Base-by-base conservation (phyloP, 2,888 invertebrate species). In the Diaprepes abbreviatus region DNA sequence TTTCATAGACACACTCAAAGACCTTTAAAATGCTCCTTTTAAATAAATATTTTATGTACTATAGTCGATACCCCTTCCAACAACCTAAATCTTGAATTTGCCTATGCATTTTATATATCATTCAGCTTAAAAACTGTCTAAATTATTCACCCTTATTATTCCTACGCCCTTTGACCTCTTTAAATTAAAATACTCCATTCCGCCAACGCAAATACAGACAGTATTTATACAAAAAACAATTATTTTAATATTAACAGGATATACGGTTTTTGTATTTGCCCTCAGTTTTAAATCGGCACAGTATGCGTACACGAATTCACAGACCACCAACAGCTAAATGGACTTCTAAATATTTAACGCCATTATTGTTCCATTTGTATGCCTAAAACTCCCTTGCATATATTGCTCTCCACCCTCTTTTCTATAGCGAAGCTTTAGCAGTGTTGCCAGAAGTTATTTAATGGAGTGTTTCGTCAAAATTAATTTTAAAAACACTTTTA, bases 281-380 rank as follows among this genome's bases (percentile, higher is more conserved):
- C 62, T 59, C 40, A 16, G 35, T 16, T 33, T 40, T 36, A n/a
- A 35, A 16, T 16, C 16, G 31, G 38, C 33, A 48, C 40, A 38
- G 36, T 50, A 50, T 58, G 31, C 43, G 36, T 21, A 50, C 62
- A 16, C 55, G 31, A 57, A 33, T 60, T 59, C 54, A 50, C 57
- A 58, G 58, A 65, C 63, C 70, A 65, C 70, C 52, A 70, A 24
- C 59, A 64, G 60, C 65, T 65, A 70, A 70, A 70, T 70, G 60
- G 55, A 64, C 60, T 65, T 55, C 65, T 70, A 70, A 70, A 70
- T 70, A 70, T 70, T 70, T 70, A 70, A 70, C 64, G 70, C 63
- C 60, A 70, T 70, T 60, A 70, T 70, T 70, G 70, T 70, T 64
- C 60, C 70, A 65, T 70, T 70, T 70, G 70, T 65, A 60, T 64